Evolutionary conservation across 1,140 invertebrate genomes (phyloP), one percentile per base, ranked within the genome.

Genomic region (Drosophila aff.): DNA sequence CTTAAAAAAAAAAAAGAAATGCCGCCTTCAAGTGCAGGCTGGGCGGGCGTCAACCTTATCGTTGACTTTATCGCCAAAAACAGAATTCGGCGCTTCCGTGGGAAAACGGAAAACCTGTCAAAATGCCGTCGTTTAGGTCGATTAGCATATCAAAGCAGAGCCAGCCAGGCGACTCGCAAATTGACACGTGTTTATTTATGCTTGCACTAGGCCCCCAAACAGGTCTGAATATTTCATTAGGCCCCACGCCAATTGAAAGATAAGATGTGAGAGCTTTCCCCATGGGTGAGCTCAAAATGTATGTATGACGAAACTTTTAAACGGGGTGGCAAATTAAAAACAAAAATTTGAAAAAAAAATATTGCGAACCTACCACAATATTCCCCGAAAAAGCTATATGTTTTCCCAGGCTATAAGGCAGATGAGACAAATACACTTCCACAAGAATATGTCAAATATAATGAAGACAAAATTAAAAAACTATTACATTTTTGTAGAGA

Each of bases 71-170:
- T 74, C 71, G 31, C 36, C n/a, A 55, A 68, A 76, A 53, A 23
- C 47, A 41, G 49, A 65, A 78, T 63, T 66, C 40, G 43, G 43
- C 26, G 55, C 71, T 83, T 87, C 77, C 83, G 77, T 83, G 77
- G 81, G 81, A 89, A 83, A 89, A 78, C 77, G 84, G 85, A 87
- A 87, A 87, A 89, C 84, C 85, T 89, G 84, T 89, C 84, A 87
- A 81, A 87, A 89, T 73, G 81, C 69, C 84, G 66, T 81, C 84
- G 84, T 89, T 89, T 87, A 87, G 81, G 50, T 76, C 86, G 84
- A 87, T 87, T 87, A 89, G 84, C 84, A 87, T 87, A 87, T 89
- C 84, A 87, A 87, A 89, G 84, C 75, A 23, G 63, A 62, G 69
- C 52, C 67, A 79, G 55, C 62, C 77, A 83, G 80, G 80, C 81